Evolutionary conservation across 1,140 invertebrate genomes (phyloP), one percentile per base, ranked within the genome.

Genomic region (Panonychus citri): DNA sequence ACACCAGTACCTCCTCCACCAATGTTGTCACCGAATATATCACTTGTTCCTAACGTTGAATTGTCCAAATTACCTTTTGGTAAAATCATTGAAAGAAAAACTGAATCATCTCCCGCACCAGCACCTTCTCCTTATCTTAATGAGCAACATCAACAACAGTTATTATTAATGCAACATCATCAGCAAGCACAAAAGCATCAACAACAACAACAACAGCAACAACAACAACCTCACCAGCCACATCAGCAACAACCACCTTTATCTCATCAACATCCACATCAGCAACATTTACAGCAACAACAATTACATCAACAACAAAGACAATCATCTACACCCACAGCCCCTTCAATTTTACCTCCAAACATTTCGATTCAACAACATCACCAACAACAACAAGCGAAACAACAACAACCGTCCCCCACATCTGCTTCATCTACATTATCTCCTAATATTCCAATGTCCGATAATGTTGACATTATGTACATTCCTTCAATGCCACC

Each of bases 41-140:
- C 30, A 12, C 12, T 12, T 34, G 12, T 12, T 34, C 30, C 30
- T 34, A 34, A 34, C 12, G 30, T 34, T 34, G 30, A 34, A 34
- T 34, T 34, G 30, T 12, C 30, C 12, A 34, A 34, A 34, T 5
- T 34, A 7, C 30, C 30, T 0, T 34, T 34, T 12, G 30, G 30
- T 34, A 34, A 34, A 34, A 34, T 34, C 12, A 5, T 7, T 34
- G 30, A 34, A 5, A 28, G 19, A 28, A 27, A 13, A 27, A 21
- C 12, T 7, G 27, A 30, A 17, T 24, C 37, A 74, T 64, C 74
- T 75, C 56, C 70, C 74, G 27, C 75, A 74, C 0, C 37, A 74
- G 64, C 74, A 75, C 56, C 70, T 74, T 27, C 75, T 74, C 0
- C n/a, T 19, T 48, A 25, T 48, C 30, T 34, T 12, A 34, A 34